Evolutionary conservation across 2,113 vertebrate species (phyloP).

Genomic region (Boulengeromyrus knoepffleri): DNA sequence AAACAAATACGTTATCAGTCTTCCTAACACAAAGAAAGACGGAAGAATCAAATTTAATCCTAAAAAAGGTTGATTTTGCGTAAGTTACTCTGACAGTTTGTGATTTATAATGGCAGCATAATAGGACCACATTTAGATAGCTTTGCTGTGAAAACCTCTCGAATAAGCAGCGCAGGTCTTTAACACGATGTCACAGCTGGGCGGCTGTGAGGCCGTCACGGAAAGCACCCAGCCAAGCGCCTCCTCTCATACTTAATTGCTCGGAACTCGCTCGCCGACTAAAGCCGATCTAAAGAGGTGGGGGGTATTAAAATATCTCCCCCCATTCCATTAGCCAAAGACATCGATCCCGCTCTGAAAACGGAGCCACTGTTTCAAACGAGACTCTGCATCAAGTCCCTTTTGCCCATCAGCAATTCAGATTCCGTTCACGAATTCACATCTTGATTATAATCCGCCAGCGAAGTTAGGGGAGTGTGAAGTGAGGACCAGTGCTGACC

Average conservation of each 20-base stretch:
- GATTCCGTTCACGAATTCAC: neutral
- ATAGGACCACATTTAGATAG: neutral
- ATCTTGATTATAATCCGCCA: neutral
- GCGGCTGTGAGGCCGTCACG: slow-evolving; percentile 65
- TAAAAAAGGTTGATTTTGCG: neutral
- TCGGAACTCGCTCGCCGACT: slow-evolving; percentile 56
- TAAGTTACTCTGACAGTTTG: neutral
- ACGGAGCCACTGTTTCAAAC: slow-evolving; percentile 43
- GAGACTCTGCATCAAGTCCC: neutral
- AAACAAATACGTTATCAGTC: neutral
- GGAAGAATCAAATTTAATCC: neutral
- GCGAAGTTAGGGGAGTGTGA: neutral
- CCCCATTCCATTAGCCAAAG: slow-evolving; percentile 50
- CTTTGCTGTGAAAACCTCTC: slow-evolving; percentile 39
- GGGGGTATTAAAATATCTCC: slow-evolving; percentile 43
- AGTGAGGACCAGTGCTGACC: neutral
- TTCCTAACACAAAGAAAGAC: neutral
- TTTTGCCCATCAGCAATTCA: neutral
- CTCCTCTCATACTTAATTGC: slow-evolving; percentile 65
- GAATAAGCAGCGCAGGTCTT: slow-evolving; percentile 62
- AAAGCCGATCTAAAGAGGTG: slow-evolving; percentile 43
- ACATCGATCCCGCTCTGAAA: slow-evolving; percentile 18
- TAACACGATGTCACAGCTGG: slow-evolving; percentile 68
- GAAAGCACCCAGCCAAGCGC: slow-evolving; percentile 64
- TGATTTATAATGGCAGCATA: neutral